phyloP scores from a whole-genome alignment of 2,888 invertebrate species.

The Lithodes maja region DNA sequence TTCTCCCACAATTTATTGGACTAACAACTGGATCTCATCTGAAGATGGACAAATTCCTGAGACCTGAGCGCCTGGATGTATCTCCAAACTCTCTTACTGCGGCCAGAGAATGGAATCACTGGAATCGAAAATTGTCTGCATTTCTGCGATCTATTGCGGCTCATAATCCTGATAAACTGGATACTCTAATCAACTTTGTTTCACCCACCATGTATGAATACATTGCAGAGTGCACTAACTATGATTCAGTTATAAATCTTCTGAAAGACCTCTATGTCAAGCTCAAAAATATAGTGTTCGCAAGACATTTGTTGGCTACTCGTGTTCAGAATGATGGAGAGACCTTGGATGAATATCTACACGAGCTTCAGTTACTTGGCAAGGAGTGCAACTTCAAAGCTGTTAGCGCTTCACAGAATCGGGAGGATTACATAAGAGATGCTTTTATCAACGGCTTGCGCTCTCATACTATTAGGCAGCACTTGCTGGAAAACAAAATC shows the following conservation, averaged over 20 bases:
- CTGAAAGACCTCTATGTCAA: slow-evolving; percentile 17
- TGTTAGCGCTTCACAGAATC: slow-evolving; percentile 17
- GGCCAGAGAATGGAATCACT: slow-evolving; percentile 11
- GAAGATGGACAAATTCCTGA: slow-evolving; percentile 21
- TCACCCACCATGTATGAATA: slow-evolving; percentile 3
- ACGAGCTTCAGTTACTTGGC: slow-evolving; percentile 17
- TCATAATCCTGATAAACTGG: background rate
- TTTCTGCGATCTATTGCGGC: background rate
- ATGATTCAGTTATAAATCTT: slow-evolving; percentile 24
- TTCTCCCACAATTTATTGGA: background rate
- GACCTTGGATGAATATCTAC: slow-evolving; percentile 12
- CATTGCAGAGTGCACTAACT: slow-evolving; percentile 20
- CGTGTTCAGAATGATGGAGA: slow-evolving; percentile 5
- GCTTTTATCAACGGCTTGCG: too few species aligned
- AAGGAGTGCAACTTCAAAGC: slow-evolving; percentile 10
- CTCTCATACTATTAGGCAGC: background rate
- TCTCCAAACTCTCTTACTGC: slow-evolving; percentile 6
- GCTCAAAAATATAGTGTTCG: slow-evolving; percentile 12
- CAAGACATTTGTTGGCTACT: slow-evolving; percentile 16
- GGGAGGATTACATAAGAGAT: background rate
- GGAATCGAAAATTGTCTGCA: background rate
- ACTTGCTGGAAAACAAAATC: slow-evolving; percentile 17
- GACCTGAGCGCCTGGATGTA: slow-evolving; percentile 16
- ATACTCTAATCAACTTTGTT: background rate
- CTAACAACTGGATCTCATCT: background rate